Evolutionary conservation across 2,888 invertebrate species (phyloP).

Genomic region (Prosapia bicincta): DNA sequence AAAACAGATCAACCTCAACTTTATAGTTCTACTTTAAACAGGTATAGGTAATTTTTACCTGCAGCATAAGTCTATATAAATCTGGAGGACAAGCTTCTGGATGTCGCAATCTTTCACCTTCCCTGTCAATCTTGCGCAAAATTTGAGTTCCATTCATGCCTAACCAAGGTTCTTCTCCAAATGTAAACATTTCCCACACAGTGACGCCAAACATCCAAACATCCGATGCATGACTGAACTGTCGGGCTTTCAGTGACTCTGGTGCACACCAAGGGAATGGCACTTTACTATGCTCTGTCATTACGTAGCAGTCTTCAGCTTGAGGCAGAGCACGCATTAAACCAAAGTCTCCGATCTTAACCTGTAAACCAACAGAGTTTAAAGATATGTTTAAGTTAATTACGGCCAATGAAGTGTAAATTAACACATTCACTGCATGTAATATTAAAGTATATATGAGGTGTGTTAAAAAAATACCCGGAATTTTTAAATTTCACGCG

Average conservation of each 20-base stretch:
- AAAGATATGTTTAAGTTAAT: too few relatives aligned
- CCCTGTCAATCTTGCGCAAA: conserved; percentile 85
- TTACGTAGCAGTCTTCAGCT: conserved; percentile 96
- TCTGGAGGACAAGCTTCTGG: conserved; percentile 87
- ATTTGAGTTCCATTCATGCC: conserved; percentile 89
- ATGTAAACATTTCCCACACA: conserved; percentile 96
- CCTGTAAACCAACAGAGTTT: too few relatives aligned
- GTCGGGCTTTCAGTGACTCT: conserved; percentile 87
- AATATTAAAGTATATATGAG: too few relatives aligned
- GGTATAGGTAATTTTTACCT: too few relatives aligned
- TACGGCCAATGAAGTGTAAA: too few relatives aligned
- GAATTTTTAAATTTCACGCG: too few relatives aligned
- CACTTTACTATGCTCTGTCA: conserved; percentile 96
- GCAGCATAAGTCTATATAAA: conserved; percentile 85
- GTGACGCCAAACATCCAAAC: conserved; percentile 96
- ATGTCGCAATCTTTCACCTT: conserved; percentile 81
- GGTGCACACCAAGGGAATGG: conserved; percentile 99
- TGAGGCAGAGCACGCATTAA: conserved; percentile 93
- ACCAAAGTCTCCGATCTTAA: conserved; percentile 99
- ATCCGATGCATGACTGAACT: conserved; percentile 95
- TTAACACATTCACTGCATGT: too few relatives aligned
- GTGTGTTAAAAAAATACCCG: too few relatives aligned
- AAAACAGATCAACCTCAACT: too few relatives aligned
- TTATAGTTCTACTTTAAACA: too few relatives aligned
- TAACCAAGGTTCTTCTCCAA: conserved; percentile 85